Base-by-base conservation (phyloP, 2,888 invertebrate species). In the Chironomus riparius region DNA sequence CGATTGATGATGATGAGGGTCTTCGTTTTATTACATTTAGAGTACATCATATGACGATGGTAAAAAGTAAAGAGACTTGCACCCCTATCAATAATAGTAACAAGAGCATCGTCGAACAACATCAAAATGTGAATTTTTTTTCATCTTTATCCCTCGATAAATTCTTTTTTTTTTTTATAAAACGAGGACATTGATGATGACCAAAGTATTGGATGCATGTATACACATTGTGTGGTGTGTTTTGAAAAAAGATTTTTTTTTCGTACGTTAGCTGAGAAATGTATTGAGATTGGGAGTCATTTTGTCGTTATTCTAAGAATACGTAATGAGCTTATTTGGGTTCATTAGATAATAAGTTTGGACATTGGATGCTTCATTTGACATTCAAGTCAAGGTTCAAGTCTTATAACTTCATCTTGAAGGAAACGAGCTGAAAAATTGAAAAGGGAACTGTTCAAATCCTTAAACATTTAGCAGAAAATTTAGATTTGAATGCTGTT, bases 1-100 rank as follows among this genome's bases (percentile, higher is more conserved):
- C 72, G 72, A 72, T 62, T 62, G 62, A 72, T 72, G 72, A 72
- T 72, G 72, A 72, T 72, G 72, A 72, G 72, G 72, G 72, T 72
- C 72, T 72, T 72, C 72, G 61, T 62, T 72, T 72, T 72, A 72
- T 72, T 61, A 72, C 21, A 61, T 48, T 22, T 15, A 22, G 7
- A 70, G 50, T 56, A 24, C 50, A 48, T 48, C 24, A 22, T 6
- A 48, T 10, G 13, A 72, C 28, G 47, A 13, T 65, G 65, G 4
- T 18, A 50, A 71, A 61, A 62, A 62, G 21, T 62, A 13, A 13
- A 70, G 4, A 21, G 12, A 47, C 12, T 21, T 62, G 72, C 72
- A 72, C 62, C 72, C 72, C 72, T 72, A 38, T 15, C 61, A 72
- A 72, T 48, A 65, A 38, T 38, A 38, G 38, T 38, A 38, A 38